These are phyloP conservation scores for Drosophila anceps DNA, from an alignment of 2,888 invertebrate species.

Conservation along the genomic window DNA sequence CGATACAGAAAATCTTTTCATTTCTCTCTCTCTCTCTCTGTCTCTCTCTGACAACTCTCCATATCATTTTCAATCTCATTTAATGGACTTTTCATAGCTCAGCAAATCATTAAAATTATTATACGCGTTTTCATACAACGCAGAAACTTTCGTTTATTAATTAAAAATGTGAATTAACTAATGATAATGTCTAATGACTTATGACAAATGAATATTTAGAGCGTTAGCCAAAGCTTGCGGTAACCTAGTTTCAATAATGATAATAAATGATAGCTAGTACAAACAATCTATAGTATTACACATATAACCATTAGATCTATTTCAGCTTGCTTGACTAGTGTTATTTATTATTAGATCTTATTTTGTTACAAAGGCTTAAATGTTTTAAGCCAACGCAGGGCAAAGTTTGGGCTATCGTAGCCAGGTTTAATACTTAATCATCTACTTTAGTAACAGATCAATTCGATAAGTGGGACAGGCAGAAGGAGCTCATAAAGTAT, in stretches of 20 bases:
- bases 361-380: too few relatives aligned
- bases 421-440: too few relatives aligned
- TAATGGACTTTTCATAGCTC: conserved; percentile 2
- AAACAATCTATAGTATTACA: too few relatives aligned
- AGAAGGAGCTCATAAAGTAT: too few relatives aligned
- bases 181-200: conserved; percentile 1
- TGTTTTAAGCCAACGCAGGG: too few relatives aligned
- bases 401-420: too few relatives aligned
- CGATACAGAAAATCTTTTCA: background rate
- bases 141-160: conserved; percentile 3
- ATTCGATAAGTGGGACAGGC: too few relatives aligned
- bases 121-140: background rate
- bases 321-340: too few relatives aligned
- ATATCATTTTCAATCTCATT: background rate
- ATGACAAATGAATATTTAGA: background rate
- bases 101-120: background rate
- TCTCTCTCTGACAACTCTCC: background rate
- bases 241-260: background rate
- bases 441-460: too few relatives aligned
- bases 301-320: too few relatives aligned
- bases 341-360: too few relatives aligned
- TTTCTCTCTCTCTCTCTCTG: background rate
- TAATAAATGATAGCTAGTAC: background rate
- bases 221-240: background rate
- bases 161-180: conserved; percentile 2